Evolutionary conservation across 2,113 vertebrate genomes (phyloP), one percentile per base, ranked within the genome.

Genomic region (Lipophrys pholis): DNA sequence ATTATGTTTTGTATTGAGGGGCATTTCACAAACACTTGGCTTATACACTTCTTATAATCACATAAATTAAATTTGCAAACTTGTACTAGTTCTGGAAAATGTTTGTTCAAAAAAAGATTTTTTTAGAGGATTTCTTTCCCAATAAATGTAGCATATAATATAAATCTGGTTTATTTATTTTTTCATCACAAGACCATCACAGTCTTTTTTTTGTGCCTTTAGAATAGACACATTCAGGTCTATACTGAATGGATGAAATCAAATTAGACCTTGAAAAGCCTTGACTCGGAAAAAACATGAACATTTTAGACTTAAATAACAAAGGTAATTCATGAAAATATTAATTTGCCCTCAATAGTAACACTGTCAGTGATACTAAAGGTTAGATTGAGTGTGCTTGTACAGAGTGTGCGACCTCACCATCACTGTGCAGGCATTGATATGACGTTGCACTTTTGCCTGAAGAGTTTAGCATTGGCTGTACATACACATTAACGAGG

Each of bases 231-330:
- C 15, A 69, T 59, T 59, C 8, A 59, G n/a, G 4, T 16, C 21
- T 55, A 11, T 35, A 5, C 35, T 46, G 15, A 56, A 43, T 11
- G 35, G 38, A 57, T 54, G 14, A 76, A 81, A 67, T 11, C 3
- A 17, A 45, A 42, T 38, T 11, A 53, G 65, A 45, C 52, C 51
- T 59, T 67, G 60, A 67, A 70, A 63, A 70, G 38, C 48, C 6
- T 46, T 3, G 14, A 76, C 43, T 50, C 11, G 56, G 21, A 57
- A 61, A 69, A 61, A 8, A 40, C 3, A 16, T 51, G 15, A 38
- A 57, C 16, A 39, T 61, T 57, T 41, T 58, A 15, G 15, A 46
- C 30, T 5, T 1, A 12, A 0, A 76, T 38, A 36, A 9, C n/a
- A 36, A 11, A 54, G 7, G 7, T 0, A n/a, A 54, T 21, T 11